Evolutionary conservation across 2,797 vertebrate species (phyloP).

Genomic region (Ptychobarbus kaznakovi): DNA sequence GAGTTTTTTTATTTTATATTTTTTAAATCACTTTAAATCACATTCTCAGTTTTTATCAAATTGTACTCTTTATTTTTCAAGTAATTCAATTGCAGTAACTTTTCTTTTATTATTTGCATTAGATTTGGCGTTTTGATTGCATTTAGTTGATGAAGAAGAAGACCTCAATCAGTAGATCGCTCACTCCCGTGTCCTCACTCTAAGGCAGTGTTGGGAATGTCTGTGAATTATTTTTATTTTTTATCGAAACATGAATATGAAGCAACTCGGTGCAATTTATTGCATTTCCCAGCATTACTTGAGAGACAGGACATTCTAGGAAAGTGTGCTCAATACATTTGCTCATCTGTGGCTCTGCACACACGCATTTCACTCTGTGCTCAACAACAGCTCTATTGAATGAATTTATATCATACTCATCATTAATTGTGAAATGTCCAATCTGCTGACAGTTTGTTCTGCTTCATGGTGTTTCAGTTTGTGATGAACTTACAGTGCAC

Average conservation of each 20-base stretch:
- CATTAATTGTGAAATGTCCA: not conserved
- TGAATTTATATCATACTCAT: not conserved
- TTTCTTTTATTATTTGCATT: not conserved
- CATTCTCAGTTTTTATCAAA: not conserved
- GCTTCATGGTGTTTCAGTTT: not conserved
- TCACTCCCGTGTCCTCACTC: not conserved
- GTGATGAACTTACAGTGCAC: not conserved
- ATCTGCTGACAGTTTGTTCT: not conserved
- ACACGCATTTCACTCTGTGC: not conserved
- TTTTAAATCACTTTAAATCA: not conserved
- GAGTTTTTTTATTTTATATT: not conserved
- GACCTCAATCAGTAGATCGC: not conserved
- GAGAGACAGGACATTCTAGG: not conserved
- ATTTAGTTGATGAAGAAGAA: not conserved
- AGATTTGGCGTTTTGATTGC: not conserved
- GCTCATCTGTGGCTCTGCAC: not conserved
- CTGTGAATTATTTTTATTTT: not conserved
- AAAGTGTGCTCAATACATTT: not conserved
- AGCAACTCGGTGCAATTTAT: not conserved
- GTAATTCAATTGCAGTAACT: not conserved
- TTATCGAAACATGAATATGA: not conserved
- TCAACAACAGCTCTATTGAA: constrained; percentile 18
- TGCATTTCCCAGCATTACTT: not conserved
- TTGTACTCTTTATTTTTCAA: not conserved
- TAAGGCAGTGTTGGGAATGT: not conserved